phyloP scores from a whole-genome alignment of 2,113 vertebrate genomes.

The Plestiodon gilberti region DNA sequence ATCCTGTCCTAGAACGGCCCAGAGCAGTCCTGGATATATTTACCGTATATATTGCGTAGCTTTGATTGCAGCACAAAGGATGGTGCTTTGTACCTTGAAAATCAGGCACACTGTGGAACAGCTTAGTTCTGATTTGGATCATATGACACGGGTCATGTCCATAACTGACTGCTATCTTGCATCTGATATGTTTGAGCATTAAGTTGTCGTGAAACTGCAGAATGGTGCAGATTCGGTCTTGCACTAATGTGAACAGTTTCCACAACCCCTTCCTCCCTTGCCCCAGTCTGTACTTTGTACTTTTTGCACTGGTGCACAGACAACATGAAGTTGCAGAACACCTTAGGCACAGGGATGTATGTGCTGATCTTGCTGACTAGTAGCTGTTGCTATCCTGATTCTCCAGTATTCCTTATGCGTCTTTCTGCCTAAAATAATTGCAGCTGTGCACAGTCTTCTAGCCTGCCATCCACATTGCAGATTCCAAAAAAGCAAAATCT shows the following conservation, averaged over 20 bases:
- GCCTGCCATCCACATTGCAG: neutral
- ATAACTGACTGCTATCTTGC: neutral
- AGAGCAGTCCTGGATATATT: too few species aligned
- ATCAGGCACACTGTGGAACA: neutral
- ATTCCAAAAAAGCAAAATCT: neutral
- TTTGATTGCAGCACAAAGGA: neutral
- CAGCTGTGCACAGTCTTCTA: neutral
- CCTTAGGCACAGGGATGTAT: neutral
- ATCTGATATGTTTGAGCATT: neutral
- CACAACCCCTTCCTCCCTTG: too few species aligned
- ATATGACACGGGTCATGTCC: neutral
- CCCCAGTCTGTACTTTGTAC: too few species aligned
- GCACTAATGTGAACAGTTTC: neutral
- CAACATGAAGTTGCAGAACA: neutral
- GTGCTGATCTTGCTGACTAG: neutral
- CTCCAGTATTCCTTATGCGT: neutral
- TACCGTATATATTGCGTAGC: neutral
- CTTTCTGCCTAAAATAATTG: neutral
- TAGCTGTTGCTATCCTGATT: neutral
- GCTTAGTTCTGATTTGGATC: neutral
- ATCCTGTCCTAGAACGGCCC: too few species aligned
- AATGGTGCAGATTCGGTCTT: neutral
- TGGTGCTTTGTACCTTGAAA: neutral
- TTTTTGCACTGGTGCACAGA: neutral
- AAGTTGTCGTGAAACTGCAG: neutral